Conservation (phyloP, 1,140 invertebrate species). For the Druon quercuslanigerum region DNA sequence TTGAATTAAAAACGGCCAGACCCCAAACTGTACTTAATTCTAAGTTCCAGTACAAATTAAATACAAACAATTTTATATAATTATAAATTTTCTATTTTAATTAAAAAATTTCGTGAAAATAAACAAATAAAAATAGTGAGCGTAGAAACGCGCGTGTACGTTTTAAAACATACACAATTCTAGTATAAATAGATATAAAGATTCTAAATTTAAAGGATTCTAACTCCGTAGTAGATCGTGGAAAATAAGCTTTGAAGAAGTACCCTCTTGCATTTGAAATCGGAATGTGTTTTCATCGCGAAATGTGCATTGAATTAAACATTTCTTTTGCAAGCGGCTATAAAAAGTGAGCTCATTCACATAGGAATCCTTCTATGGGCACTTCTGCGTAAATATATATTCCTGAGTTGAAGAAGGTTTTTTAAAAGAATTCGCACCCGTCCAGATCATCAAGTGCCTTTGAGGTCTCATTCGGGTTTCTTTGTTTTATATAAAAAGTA, state of each 20-base stretch:
- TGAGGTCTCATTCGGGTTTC: neutral
- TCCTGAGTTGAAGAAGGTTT: neutral
- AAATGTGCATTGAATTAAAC: slow-evolving; percentile 26
- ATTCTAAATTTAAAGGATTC: no score
- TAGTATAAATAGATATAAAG: no score
- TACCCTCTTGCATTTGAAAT: slow-evolving; percentile 13
- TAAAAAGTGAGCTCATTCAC: slow-evolving; percentile 20
- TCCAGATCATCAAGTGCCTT: neutral
- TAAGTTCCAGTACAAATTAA: no score
- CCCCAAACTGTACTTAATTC: no score
- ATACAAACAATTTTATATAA: no score
- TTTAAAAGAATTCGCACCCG: slow-evolving; percentile 13
- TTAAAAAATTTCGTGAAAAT: no score
- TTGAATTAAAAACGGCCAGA: no score
- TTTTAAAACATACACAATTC: no score
- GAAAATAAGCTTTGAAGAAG: neutral
- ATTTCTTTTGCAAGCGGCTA: slow-evolving; percentile 15
- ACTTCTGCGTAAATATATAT: neutral
- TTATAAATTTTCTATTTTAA: no score
- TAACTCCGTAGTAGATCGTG: no score
- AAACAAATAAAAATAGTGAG: no score
- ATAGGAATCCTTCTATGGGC: neutral
- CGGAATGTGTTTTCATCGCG: neutral
- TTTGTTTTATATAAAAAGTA: neutral
- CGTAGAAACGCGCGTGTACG: no score